A percentile compares a stretch with the other conserved stretches of the same genome.
phyloP scores from a whole-genome alignment of 1,140 invertebrate genomes.

The Paralvinella palmiformis region DNA sequence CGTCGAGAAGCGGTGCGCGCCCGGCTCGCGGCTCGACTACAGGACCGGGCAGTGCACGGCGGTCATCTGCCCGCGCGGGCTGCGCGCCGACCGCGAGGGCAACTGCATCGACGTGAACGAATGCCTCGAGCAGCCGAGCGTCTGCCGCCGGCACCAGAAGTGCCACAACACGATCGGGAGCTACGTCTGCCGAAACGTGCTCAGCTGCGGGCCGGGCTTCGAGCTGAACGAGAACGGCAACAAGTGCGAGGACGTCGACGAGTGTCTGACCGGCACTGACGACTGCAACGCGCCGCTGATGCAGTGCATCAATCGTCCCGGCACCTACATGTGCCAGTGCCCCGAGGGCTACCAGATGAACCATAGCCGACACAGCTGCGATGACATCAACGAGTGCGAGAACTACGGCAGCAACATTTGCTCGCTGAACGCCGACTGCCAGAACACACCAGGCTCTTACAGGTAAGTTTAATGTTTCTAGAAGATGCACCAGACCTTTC shows the following conservation, averaged over 20 bases:
- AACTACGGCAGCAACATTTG: constrained; percentile 33
- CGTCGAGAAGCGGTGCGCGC: constrained; percentile 56
- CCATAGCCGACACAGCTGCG: constrained; percentile 2
- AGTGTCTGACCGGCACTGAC: constrained; percentile 69
- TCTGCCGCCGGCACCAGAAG: constrained; percentile 48
- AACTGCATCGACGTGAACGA: constrained; percentile 60
- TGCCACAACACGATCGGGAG: constrained; percentile 43
- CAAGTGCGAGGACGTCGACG: constrained; percentile 63
- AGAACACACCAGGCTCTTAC: constrained; percentile 63
- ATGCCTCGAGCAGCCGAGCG: constrained; percentile 45
- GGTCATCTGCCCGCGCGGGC: constrained; percentile 52
- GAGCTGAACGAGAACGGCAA: constrained; percentile 46
- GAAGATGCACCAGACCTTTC: too few species aligned
- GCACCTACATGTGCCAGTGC: constrained; percentile 23
- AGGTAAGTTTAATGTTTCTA: too few species aligned
- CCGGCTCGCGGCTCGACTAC: constrained; percentile 34
- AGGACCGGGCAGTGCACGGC: constrained; percentile 37
- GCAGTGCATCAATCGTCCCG: constrained; percentile 44
- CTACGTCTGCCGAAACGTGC: constrained; percentile 51
- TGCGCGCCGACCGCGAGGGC: constrained; percentile 47
- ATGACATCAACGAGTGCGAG: constrained; percentile 59
- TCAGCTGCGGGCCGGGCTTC: constrained; percentile 49
- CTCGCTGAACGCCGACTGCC: constrained; percentile 50
- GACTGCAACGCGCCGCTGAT: constrained; percentile 60
- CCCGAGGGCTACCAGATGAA: constrained; percentile 34